Conservation (phyloP, 2,113 vertebrate genomes). For the Burhinus bistriatus region DNA sequence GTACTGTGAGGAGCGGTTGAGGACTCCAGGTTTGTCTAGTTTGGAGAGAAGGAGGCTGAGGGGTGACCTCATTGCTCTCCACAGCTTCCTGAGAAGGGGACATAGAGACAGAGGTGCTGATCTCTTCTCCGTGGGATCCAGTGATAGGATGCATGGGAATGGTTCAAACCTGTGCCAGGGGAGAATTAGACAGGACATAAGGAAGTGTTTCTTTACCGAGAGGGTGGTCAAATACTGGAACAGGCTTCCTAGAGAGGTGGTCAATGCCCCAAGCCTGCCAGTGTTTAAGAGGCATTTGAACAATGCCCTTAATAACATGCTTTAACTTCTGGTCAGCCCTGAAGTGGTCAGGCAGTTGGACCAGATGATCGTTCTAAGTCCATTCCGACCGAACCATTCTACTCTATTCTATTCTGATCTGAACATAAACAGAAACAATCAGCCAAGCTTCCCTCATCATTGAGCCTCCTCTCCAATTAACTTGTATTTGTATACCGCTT, state of each 20-base stretch:
- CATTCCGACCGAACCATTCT: background rate
- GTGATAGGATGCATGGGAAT: rapidly evolving
- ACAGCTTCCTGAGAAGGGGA: background rate
- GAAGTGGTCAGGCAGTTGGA: background rate
- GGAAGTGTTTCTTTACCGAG: background rate
- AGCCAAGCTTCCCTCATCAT: background rate
- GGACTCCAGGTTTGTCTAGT: background rate
- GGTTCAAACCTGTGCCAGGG: background rate
- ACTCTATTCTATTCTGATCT: background rate
- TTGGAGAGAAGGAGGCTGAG: background rate
- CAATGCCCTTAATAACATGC: background rate
- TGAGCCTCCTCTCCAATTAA: background rate
- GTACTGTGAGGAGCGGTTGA: background rate
- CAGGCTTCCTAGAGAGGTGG: background rate
- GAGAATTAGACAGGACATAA: background rate
- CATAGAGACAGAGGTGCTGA: rapidly evolving
- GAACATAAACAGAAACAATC: background rate
- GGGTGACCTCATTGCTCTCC: background rate
- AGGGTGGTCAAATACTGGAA: background rate
- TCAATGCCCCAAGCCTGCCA: background rate
- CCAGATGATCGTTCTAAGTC: background rate
- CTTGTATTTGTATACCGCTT: background rate
- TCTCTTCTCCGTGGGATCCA: background rate
- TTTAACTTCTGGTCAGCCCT: background rate
- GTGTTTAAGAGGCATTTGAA: background rate